Evolutionary conservation across 2,797 vertebrate species (phyloP), one percentile per base, ranked within the genome.

Genomic region (Heterohyrax brucei): DNA sequence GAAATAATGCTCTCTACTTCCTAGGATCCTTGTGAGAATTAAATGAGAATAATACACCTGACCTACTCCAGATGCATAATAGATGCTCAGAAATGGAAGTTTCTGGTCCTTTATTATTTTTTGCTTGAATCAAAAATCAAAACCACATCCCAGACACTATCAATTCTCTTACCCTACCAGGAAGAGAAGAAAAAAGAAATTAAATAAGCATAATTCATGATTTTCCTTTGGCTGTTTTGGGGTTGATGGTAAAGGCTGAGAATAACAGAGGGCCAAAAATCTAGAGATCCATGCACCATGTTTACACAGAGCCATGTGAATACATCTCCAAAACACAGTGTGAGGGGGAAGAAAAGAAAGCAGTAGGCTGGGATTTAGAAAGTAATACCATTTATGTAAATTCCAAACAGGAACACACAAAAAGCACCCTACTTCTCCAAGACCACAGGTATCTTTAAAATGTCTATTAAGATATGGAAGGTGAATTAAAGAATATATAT

Each of bases 341-440:
- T 1, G n/a, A 81, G 18, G 53, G 59, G 46, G 92, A 44, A 84
- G n/a, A n/a, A 75, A 76, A 19, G 13, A 26, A 87, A 81, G 68
- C 84, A 28, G 33, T 6, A 50, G n/a, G 46, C 10, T 66, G 30
- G 16, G 18, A 46, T 91, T 97, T 91, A 81, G 24, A 85, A 21
- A 16, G 50, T 4, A 76, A 61, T 64, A 46, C 72, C 78, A 59
- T 66, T 95, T 81, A 72, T 61, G 66, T 61, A 84, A 90, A 97
- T 85, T 85, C 64, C 90, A 95, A 79, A 50, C 30, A 88, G n/a
- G 19, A 10, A 93, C 26, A 53, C 7, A 39, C 30, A 86, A 46
- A 46, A 1, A 48, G 1, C 1, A 72, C 44, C 53, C 21, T 61
- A 80, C 77, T 76, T 94, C 94, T 84, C 53, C 44, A 72, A 81